Percentiles rank a stretch among this genome's conserved stretches.
Evolutionary conservation across 2,797 vertebrate genomes (phyloP).

Genomic region (Fratercula arctica): DNA sequence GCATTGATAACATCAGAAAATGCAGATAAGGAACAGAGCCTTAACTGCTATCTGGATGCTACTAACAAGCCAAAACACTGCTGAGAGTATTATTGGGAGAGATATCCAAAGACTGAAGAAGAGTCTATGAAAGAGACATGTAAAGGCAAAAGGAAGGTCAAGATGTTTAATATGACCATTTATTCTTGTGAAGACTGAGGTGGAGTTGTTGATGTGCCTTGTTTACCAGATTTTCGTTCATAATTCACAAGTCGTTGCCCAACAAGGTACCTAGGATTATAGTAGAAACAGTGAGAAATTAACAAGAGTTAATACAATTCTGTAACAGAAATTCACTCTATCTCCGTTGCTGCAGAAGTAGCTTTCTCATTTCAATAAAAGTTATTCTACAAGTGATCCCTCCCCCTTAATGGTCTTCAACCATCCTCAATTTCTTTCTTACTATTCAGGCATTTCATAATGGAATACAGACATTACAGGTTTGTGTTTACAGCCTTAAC

Average conservation of each 20-base stretch:
- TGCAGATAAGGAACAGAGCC: slow-evolving; percentile 56
- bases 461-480: background rate
- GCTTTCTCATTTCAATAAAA: background rate
- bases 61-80: slow-evolving; percentile 76
- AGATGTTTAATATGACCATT: slow-evolving; percentile 67
- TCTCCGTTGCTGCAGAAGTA: background rate
- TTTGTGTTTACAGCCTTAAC: background rate
- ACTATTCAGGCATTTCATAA: background rate
- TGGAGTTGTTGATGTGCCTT: slow-evolving; percentile 80
- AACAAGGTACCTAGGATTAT: slow-evolving; percentile 89
- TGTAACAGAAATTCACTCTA: background rate
- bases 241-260: slow-evolving; percentile 99
- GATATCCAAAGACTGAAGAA: slow-evolving; percentile 70
- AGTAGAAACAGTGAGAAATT: slow-evolving; percentile 20
- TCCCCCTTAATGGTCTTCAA: background rate
- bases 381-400: background rate
- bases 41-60: slow-evolving; percentile 67
- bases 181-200: slow-evolving; percentile 88
- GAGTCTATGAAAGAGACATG: slow-evolving; percentile 75
- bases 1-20: slow-evolving; percentile 76
- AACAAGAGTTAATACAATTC: background rate
- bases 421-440: background rate
- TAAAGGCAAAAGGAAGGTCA: slow-evolving; percentile 76
- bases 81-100: slow-evolving; percentile 70
- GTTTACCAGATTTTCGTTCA: slow-evolving; percentile 90